Percentiles rank a stretch among this genome's conserved stretches.
phyloP scores from a whole-genome alignment of 2,797 vertebrate genomes.

The Odontamblyopus rebecca region DNA sequence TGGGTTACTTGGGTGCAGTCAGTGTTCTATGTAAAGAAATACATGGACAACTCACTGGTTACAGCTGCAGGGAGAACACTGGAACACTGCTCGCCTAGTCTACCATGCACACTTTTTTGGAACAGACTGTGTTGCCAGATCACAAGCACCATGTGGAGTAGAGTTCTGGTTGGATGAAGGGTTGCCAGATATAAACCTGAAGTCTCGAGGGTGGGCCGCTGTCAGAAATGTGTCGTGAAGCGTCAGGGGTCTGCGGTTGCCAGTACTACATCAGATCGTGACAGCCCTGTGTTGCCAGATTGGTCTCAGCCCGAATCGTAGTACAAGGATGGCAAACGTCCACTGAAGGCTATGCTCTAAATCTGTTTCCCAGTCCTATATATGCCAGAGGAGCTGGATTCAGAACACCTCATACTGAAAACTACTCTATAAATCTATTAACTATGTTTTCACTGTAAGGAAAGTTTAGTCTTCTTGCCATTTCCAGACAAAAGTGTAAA shows the following conservation, averaged over 20 bases:
- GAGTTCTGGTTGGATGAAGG: constrained; percentile 36
- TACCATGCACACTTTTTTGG: constrained; percentile 21
- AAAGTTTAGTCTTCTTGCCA: neutral
- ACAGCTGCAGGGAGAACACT: constrained; percentile 32
- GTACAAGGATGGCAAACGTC: constrained; percentile 17
- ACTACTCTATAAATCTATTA: neutral
- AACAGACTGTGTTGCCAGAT: constrained; percentile 37
- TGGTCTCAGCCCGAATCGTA: constrained; percentile 13
- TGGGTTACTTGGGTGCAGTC: neutral
- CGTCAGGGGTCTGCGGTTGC: constrained; percentile 34
- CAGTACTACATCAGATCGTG: constrained; percentile 35
- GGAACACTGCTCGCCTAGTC: constrained; percentile 32
- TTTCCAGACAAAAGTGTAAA: too few relatives aligned
- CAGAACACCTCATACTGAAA: neutral
- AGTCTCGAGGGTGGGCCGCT: constrained; percentile 45
- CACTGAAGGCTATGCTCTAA: constrained; percentile 11
- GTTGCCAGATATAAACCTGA: constrained; percentile 49
- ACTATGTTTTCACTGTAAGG: neutral
- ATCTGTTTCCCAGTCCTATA: constrained; percentile 25
- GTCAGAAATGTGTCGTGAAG: constrained; percentile 59
- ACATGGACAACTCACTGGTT: constrained; percentile 10
- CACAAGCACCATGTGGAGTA: constrained; percentile 46
- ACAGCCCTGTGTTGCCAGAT: constrained; percentile 31
- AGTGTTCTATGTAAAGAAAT: constrained; percentile 15
- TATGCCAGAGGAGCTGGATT: constrained; percentile 6